Conservation (phyloP, 2,113 vertebrate species). For the Mugil cephalus region DNA sequence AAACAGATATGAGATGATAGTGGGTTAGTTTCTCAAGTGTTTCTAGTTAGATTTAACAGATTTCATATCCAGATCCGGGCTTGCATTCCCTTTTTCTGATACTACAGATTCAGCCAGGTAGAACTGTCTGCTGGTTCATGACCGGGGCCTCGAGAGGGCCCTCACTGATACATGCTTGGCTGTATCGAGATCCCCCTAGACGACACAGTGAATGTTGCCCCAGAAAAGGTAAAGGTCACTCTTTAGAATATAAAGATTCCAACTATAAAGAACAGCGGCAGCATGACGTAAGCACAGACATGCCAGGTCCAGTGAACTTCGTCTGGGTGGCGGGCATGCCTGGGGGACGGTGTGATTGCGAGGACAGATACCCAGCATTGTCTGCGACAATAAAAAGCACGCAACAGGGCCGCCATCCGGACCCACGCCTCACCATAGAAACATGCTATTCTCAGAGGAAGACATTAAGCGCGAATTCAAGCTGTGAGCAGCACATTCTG, state of each 20-base stretch:
- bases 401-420: constrained; percentile 11
- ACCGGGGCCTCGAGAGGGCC: too few relatives aligned
- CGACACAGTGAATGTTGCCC: too few relatives aligned
- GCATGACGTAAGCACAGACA: rapidly evolving
- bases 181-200: too few relatives aligned
- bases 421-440: constrained; percentile 32
- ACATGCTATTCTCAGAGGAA: constrained; percentile 44
- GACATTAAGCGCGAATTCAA: constrained; percentile 18
- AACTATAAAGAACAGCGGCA: background rate
- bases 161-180: too few relatives aligned
- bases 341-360: too few relatives aligned
- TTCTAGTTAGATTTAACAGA: too few relatives aligned
- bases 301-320: background rate
- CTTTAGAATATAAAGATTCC: background rate
- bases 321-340: background rate
- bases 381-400: constrained; percentile 34
- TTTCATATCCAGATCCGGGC: too few relatives aligned
- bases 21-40: too few relatives aligned
- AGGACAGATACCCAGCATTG: constrained; percentile 15
- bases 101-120: too few relatives aligned
- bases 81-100: too few relatives aligned
- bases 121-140: too few relatives aligned
- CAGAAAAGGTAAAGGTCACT: background rate
- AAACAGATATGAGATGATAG: too few relatives aligned
- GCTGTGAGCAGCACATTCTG: constrained; percentile 49